phyloP scores from a whole-genome alignment of 2,888 invertebrate genomes.

The Notodonta dromedarius region DNA sequence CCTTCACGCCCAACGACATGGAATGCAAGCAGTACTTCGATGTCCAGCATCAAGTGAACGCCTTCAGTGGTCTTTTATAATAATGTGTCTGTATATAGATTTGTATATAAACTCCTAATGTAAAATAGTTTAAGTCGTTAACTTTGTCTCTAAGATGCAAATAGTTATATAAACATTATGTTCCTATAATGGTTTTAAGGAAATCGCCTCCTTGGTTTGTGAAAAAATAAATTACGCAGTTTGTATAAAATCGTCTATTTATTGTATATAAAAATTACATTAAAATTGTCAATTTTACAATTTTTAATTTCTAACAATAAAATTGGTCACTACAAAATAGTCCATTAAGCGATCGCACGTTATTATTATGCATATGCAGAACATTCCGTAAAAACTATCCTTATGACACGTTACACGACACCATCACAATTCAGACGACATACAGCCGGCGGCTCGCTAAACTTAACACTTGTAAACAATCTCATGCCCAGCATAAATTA shows the following conservation, averaged over 20 bases:
- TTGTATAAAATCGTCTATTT: constrained; percentile 84
- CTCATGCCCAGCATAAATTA: constrained; percentile 40
- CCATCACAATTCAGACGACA: constrained; percentile 42
- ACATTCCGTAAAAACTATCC: constrained; percentile 60
- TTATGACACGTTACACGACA: constrained; percentile 45
- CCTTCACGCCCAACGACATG: constrained; percentile 59
- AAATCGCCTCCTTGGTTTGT: constrained; percentile 46
- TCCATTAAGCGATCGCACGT: constrained; percentile 78
- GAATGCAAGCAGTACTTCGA: constrained; percentile 73
- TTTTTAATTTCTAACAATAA: constrained; percentile 75
- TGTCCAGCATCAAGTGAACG: constrained; percentile 63
- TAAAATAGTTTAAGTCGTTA: constrained; percentile 33
- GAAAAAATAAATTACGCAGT: constrained; percentile 62
- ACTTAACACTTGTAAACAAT: constrained; percentile 34
- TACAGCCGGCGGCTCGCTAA: constrained; percentile 38
- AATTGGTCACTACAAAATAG: constrained; percentile 84
- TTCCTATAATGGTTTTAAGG: constrained; percentile 55
- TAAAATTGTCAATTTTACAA: constrained; percentile 84
- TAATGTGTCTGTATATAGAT: constrained; percentile 51
- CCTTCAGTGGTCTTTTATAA: constrained; percentile 71
- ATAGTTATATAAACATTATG: constrained; percentile 44
- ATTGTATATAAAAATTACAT: constrained; percentile 85
- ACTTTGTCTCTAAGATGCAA: constrained; percentile 34
- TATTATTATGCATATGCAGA: constrained; percentile 73
- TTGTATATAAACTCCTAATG: constrained; percentile 48